These are phyloP conservation scores for Rhagologus leucostigma DNA, from an alignment of 2,113 vertebrate species.

Conservation along the genomic window DNA sequence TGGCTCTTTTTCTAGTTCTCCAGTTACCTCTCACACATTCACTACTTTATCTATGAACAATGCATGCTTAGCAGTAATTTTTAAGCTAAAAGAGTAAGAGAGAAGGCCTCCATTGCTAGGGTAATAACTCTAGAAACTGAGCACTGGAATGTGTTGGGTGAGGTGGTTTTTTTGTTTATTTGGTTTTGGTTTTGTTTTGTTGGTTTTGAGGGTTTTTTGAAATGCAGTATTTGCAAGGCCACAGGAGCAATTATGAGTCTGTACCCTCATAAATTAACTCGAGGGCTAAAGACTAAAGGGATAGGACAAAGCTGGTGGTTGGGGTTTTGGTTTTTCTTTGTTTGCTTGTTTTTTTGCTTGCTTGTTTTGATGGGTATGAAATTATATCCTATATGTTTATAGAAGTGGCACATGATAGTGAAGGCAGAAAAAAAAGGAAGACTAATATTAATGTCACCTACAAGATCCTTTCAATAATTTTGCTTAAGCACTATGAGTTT, in stretches of 20 bases:
- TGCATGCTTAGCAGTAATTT: not conserved
- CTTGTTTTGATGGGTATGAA: not conserved
- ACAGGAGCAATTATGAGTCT: not conserved
- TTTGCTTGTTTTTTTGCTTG: not conserved
- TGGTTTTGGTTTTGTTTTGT: not conserved
- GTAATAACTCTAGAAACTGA: not conserved
- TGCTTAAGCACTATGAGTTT: not conserved
- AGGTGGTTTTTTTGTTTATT: not conserved
- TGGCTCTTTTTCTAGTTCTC: not conserved
- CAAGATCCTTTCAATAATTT: not conserved
- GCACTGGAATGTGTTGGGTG: not conserved
- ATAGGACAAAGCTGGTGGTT: not conserved
- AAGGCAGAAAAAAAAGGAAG: not conserved
- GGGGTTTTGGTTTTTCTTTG: not conserved
- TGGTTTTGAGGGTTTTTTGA: not conserved
- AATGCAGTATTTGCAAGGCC: not conserved
- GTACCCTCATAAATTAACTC: conserved; percentile 15
- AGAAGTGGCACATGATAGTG: not conserved
- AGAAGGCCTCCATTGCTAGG: not conserved
- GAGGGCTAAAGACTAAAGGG: not conserved
- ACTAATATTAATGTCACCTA: not conserved
- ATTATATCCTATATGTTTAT: not conserved
- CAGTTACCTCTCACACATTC: not conserved
- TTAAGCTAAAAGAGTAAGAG: not conserved
- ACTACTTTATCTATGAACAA: not conserved